Base-by-base conservation (phyloP, 2,888 invertebrate genomes). In the Andrena praecox region DNA sequence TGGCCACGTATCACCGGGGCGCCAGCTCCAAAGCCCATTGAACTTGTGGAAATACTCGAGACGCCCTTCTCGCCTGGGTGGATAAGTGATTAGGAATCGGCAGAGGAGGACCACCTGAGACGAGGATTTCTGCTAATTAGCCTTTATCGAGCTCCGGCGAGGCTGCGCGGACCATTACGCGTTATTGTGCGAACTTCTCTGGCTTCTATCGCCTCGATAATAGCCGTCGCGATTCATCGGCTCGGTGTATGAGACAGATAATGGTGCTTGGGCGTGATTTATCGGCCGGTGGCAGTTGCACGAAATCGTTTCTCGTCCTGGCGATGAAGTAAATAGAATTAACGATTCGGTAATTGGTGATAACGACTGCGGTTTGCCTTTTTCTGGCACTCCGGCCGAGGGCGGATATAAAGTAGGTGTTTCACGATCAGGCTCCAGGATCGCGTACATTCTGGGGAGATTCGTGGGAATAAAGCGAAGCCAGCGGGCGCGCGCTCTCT, bases 111-210 rank as follows among this genome's bases (percentile, higher is more conserved):
- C 77, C 76, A 82, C 68, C 75, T 85, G 82, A 73, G 77, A 79
- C 84, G 79, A 81, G 82, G 80, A 82, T 84, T 86, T 77, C 80
- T 54, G 66, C 75, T 88, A 86, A 85, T 86, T 87, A 85, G 80
- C 75, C 79, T 80, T 84, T 82, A 86, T 87, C 82, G 84, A 84
- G 63, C 78, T 56, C 63, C 27, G 71, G 31, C 60, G 73, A 73
- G 71, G 73, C 74, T 76, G 84, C 56, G 63, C 29, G 72, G 74
- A 63, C 85, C 76, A 86, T 86, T 86, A 82, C 76, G 76, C 76
- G 69, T 79, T 85, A 88, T 86, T 88, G 81, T 80, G 81, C 75
- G 76, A 80, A 77, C 79, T 88, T 88, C 80, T 68, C 73, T 31
- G 68, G 72, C 63, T 68, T 79, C 81, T 77, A 74, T 79, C 82